These are phyloP conservation scores for Podarcis siculus DNA, from an alignment of 2,797 vertebrate genomes.

Conservation along the genomic window DNA sequence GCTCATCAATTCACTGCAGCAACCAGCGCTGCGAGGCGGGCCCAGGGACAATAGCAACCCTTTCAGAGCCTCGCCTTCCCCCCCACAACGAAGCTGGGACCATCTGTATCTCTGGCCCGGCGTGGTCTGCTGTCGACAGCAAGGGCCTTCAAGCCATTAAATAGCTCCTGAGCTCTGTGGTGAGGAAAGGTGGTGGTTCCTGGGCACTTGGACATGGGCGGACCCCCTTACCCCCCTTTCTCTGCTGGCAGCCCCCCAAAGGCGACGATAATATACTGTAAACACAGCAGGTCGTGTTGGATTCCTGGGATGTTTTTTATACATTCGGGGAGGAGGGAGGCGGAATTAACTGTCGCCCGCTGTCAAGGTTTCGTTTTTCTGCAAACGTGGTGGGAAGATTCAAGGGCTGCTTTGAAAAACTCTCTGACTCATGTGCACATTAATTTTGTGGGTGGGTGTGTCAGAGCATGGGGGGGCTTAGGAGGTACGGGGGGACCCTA, in stretches of 20 bases:
- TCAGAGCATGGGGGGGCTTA: background rate
- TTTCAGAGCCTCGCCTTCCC: too few species aligned
- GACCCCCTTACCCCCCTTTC: background rate
- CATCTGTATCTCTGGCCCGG: background rate
- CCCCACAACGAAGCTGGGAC: background rate
- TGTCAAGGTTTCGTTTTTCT: too few species aligned
- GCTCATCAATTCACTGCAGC: background rate
- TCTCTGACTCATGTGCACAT: background rate
- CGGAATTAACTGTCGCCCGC: background rate
- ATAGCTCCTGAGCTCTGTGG: background rate
- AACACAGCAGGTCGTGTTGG: background rate
- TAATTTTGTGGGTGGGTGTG: too few species aligned
- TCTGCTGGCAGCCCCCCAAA: background rate
- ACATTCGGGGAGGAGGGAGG: background rate
- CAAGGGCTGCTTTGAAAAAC: background rate
- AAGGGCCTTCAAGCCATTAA: background rate
- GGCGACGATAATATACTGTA: background rate
- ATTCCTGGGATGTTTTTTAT: background rate
- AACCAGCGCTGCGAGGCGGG: background rate
- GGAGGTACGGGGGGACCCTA: fast-evolving
- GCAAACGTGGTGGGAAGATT: background rate
- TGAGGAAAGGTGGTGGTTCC: background rate
- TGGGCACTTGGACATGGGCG: too few species aligned
- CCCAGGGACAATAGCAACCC: background rate
- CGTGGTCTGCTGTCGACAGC: background rate